Percentiles rank a stretch among this genome's conserved stretches.
Evolutionary conservation across 2,113 vertebrate species (phyloP).

Genomic region (Anoura caudifer): DNA sequence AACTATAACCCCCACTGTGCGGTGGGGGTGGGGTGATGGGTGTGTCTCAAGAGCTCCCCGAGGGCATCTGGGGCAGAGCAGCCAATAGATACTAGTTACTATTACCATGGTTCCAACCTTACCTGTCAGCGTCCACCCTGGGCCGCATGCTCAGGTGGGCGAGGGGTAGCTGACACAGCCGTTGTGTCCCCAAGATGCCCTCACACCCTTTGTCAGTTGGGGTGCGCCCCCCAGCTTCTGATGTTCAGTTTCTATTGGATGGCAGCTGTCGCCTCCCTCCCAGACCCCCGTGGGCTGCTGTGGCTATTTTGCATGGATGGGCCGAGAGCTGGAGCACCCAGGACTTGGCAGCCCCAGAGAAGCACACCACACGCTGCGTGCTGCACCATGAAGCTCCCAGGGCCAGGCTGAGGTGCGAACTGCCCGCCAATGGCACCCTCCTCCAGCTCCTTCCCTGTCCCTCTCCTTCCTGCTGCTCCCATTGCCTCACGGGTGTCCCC

Average conservation of each 20-base stretch:
- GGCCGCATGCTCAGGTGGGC: not conserved
- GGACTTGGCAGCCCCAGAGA: not conserved
- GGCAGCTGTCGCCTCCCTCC: not conserved
- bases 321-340: not conserved
- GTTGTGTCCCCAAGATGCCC: fast-evolving
- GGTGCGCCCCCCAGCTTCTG: not conserved
- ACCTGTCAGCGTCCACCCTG: fast-evolving
- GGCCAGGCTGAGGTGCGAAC: not conserved
- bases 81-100: not conserved
- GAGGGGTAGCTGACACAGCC: not conserved
- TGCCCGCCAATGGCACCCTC: fast-evolving
- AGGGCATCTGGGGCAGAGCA: not conserved
- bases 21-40: not conserved
- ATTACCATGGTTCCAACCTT: fast-evolving
- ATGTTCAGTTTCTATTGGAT: not conserved
- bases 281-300: not conserved
- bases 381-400: not conserved
- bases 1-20: not conserved
- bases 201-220: no score
- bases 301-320: not conserved
- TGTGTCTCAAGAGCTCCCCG: not conserved
- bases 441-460: not conserved
- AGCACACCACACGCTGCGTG: not conserved
- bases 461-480: not conserved
- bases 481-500: not conserved